A percentile compares a stretch with the other conserved stretches of the same genome.
Conservation (phyloP, 2,888 invertebrate genomes). For the Chymomyza procnemis region DNA sequence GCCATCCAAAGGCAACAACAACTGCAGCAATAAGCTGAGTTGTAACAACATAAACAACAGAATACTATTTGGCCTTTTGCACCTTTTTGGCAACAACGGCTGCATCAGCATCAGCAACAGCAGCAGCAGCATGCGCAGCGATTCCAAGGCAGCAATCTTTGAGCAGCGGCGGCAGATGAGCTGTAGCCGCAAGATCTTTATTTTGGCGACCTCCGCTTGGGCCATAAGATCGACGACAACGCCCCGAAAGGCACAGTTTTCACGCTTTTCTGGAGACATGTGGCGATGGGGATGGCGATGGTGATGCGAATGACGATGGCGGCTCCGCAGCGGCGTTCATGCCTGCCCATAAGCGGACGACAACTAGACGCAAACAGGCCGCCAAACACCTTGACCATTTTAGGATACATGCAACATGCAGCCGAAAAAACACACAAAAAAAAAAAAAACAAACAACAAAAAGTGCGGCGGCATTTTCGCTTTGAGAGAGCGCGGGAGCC, state of each 20-base stretch:
- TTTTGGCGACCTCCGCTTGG: slow-evolving; percentile 35
- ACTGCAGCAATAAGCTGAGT: slow-evolving; percentile 44
- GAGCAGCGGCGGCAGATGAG: slow-evolving; percentile 42
- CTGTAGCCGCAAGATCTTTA: slow-evolving; percentile 63
- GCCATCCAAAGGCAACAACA: slow-evolving; percentile 38
- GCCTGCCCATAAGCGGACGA: slow-evolving; percentile 50
- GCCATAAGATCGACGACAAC: slow-evolving; percentile 44
- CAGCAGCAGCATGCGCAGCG: slow-evolving; percentile 17
- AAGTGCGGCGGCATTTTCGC: slow-evolving; percentile 62
- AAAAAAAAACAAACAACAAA: slow-evolving; percentile 9
- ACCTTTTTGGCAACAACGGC: slow-evolving; percentile 63
- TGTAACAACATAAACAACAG: slow-evolving; percentile 72
- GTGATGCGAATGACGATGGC: background rate
- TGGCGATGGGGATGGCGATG: background rate
- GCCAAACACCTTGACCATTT: slow-evolving; percentile 22
- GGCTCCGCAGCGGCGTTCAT: slow-evolving; percentile 18
- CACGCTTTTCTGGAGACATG: slow-evolving; percentile 45
- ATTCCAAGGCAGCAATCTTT: background rate
- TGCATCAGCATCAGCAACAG: background rate
- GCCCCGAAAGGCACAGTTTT: slow-evolving; percentile 72
- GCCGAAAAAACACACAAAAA: background rate
- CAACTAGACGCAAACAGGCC: slow-evolving; percentile 24
- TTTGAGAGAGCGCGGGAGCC: slow-evolving; percentile 42
- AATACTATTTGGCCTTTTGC: slow-evolving; percentile 71
- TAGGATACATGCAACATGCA: slow-evolving; percentile 16